Evolutionary conservation across 2,113 vertebrate species (phyloP), one percentile per base, ranked within the genome.

Genomic region (Rhinolophus ferrumequinum): DNA sequence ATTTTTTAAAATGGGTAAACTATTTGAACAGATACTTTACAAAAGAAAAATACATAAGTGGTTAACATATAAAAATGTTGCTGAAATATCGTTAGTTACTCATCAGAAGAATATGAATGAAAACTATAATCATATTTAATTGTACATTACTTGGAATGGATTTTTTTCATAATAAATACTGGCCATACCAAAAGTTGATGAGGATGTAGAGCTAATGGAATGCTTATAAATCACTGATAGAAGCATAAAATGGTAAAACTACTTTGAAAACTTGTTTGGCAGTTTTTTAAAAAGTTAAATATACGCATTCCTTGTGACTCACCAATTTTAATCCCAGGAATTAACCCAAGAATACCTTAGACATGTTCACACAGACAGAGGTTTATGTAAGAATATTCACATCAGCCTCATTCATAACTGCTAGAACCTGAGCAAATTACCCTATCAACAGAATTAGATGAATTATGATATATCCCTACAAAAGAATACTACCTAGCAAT

Each of bases 181-280:
- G 10, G 4, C 30, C 41, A n/a, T 58, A 72, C 9, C 12, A 58
- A 66, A 93, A 83, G 6, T 33, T 90, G 56, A 15, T 70, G 56
- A 94, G 54, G 28, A 73, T 70, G 6, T 92, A 80, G 58, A 75
- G 38, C 79, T 87, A 60, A 22, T 86, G 28, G 73, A 75, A 79
- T 80, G 33, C 50, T 88, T 11, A 44, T 22, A 26, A 5, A 38
- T 54, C 52, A 26, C 35, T 69, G 44, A 70, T 70, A 15, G 30
- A 92, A 91, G 8, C 5, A 12, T 47, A 64, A 84, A 58, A 44
- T 52, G 35, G 5, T 67, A 47, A 85, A 91, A 91, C 8, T n/a
- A 76, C 58, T 85, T 85, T 50, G 62, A 93, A 97, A 85, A 87
- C n/a, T n/a, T 75, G 35, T 75, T 94, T 75, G 28, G 5, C 47